Conservation (phyloP, 2,888 invertebrate species). For the Halocaridina rubra region DNA sequence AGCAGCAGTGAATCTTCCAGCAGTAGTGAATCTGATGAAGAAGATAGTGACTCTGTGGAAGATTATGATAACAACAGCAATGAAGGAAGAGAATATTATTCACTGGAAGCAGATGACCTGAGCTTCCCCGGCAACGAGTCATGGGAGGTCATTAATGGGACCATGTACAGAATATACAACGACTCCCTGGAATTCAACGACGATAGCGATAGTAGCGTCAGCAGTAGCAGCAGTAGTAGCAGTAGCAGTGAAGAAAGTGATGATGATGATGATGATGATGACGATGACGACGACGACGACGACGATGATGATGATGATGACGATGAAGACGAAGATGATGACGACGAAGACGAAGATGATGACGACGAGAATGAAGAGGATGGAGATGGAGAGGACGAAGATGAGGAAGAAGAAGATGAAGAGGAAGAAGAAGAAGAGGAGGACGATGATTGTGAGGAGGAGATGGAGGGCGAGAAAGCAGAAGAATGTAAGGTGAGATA, state of each 20-base stretch:
- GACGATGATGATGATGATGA: constrained; percentile 38
- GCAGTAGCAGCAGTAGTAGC: not conserved
- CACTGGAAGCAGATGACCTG: constrained; percentile 9
- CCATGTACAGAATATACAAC: not conserved
- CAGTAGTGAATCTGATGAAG: constrained; percentile 7
- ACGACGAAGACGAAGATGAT: not conserved
- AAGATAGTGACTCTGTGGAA: not conserved
- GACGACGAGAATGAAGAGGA: constrained; percentile 4
- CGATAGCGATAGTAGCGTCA: not conserved
- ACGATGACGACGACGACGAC: constrained; percentile 30
- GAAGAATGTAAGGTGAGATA: not conserved
- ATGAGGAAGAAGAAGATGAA: constrained; percentile 21
- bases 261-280: constrained; percentile 5
- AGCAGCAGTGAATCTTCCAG: not conserved
- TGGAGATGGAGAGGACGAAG: constrained; percentile 15
- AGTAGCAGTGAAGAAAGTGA: not conserved
- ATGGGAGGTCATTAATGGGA: not conserved
- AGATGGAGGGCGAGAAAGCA: not conserved
- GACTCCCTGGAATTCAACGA: not conserved
- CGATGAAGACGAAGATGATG: constrained; percentile 17
- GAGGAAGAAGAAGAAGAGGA: not conserved
- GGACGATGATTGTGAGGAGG: not conserved
- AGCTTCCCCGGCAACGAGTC: constrained; percentile 1
- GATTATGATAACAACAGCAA: constrained; percentile 29
- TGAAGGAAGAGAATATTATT: constrained; percentile 24